Percentiles rank a stretch among this genome's conserved stretches.
These are phyloP conservation scores for Gyrodactylus salaris DNA, from an alignment of 1,140 invertebrate genomes.

Conservation along the genomic window DNA sequence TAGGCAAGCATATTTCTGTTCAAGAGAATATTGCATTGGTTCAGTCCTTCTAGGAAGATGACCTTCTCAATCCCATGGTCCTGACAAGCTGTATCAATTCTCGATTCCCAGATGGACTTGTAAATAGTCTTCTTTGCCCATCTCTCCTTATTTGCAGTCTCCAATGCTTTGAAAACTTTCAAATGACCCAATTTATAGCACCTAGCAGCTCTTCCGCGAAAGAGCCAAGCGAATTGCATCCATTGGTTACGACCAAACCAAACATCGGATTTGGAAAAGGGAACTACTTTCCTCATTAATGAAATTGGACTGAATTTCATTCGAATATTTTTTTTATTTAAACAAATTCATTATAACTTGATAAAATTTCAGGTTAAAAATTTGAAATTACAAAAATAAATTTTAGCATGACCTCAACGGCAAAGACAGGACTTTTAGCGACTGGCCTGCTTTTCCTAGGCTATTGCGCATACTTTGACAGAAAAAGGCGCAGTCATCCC, in stretches of 20 bases:
- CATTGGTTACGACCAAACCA: background rate
- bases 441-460: background rate
- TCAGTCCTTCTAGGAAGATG: background rate
- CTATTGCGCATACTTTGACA: background rate
- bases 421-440: background rate
- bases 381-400: too few species aligned
- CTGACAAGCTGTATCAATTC: background rate
- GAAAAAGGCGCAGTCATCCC: conserved; percentile 2
- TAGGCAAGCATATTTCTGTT: background rate
- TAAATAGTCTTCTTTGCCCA: background rate
- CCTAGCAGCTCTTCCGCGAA: background rate
- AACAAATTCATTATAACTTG: background rate
- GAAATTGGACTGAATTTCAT: background rate
- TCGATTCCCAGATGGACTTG: background rate
- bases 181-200: background rate
- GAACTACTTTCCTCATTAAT: background rate
- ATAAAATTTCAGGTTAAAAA: background rate
- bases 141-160: background rate
- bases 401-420: background rate
- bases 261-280: background rate
- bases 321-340: background rate
- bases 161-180: background rate
- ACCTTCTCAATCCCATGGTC: background rate
- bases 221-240: background rate
- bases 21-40: background rate